Evolutionary conservation across 35 echinoderm and acorn worm genomes (phyloP).

Genomic region (Heliocidaris tuberculata): DNA sequence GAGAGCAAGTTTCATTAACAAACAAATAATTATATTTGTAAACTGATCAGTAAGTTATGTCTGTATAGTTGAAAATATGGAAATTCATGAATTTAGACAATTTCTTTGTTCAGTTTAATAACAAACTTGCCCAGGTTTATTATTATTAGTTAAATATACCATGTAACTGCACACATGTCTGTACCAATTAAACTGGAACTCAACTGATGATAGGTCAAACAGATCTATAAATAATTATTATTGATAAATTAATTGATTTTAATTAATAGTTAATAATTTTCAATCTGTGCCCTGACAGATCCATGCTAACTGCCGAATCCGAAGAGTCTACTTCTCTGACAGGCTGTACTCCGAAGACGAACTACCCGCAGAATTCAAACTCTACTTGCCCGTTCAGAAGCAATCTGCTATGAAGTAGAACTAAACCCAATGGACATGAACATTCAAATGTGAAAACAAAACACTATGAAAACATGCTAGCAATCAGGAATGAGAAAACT

Average conservation of each 20-base stretch:
- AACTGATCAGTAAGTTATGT: too few species aligned
- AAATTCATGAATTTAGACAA: too few species aligned
- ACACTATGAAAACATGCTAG: background rate
- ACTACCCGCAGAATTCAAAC: constrained; percentile 89
- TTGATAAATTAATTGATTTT: background rate
- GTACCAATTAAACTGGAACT: too few species aligned
- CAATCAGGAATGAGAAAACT: background rate
- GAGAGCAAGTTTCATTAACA: too few species aligned
- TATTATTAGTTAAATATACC: too few species aligned
- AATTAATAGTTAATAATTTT: background rate
- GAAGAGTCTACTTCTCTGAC: constrained; percentile 87
- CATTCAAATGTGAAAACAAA: background rate
- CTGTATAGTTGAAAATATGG: too few species aligned
- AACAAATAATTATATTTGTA: too few species aligned
- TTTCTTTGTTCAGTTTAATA: too few species aligned
- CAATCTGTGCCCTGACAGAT: constrained; percentile 55
- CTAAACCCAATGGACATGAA: background rate
- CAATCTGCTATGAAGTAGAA: background rate
- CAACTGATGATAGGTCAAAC: too few species aligned
- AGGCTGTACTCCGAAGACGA: constrained; percentile 89
- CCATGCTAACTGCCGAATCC: constrained; percentile 91
- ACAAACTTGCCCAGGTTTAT: too few species aligned
- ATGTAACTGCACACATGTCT: too few species aligned
- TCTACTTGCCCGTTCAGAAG: constrained; percentile 89
- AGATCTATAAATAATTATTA: too few species aligned